Percentiles rank a stretch among this genome's conserved stretches.
These are phyloP conservation scores for Calcarius ornatus DNA, from an alignment of 2,113 vertebrate species.

Conservation along the genomic window DNA sequence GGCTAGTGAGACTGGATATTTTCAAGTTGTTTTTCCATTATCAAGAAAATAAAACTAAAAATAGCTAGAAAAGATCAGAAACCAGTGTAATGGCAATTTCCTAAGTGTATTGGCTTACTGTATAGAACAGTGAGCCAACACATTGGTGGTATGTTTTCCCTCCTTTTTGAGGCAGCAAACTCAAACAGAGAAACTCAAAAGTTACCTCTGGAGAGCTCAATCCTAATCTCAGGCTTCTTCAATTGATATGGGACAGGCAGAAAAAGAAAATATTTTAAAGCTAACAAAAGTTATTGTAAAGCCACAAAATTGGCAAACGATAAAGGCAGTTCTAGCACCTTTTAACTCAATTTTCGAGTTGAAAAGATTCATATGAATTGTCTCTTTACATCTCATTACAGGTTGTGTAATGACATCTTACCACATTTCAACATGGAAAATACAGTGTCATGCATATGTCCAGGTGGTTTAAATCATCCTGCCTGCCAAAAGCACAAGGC, in stretches of 20 bases:
- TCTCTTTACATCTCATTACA: not conserved
- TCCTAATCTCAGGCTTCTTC: not conserved
- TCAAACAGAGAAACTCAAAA: not conserved
- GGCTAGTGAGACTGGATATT: not conserved
- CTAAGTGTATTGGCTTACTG: not conserved
- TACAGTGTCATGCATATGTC: not conserved
- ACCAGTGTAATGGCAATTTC: not conserved
- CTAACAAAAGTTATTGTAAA: not conserved
- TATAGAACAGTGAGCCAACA: not conserved
- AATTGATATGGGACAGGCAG: not conserved
- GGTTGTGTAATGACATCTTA: not conserved
- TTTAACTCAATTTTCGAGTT: not conserved
- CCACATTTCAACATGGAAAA: slow-evolving; percentile 9
- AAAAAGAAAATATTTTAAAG: not conserved
- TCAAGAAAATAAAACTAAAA: not conserved
- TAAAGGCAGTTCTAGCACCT: not conserved
- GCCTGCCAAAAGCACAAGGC: not conserved
- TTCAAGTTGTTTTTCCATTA: not conserved
- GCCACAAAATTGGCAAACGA: not conserved
- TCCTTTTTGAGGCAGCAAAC: not conserved
- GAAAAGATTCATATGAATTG: not conserved
- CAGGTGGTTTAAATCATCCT: not conserved
- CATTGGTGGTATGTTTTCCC: not conserved
- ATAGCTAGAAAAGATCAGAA: not conserved
- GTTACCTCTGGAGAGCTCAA: not conserved